Conservation (phyloP, 1,140 invertebrate species). For the Bombus balteatus region DNA sequence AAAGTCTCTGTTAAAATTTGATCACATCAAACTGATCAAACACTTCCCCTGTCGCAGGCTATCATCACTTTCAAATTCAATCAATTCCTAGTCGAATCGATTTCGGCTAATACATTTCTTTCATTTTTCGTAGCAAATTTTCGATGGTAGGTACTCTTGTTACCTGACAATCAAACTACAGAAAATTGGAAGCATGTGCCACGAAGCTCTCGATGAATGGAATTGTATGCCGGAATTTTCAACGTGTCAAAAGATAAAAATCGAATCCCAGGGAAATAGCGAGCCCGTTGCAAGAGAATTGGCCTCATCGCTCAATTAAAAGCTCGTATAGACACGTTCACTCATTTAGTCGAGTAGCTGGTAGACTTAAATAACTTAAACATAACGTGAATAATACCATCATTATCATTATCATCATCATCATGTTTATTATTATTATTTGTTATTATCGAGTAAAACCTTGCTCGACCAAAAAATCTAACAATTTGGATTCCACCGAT, state of each 20-base stretch:
- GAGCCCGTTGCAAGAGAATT: no score
- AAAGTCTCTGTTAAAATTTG: background rate
- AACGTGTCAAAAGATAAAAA: slow-evolving; percentile 42
- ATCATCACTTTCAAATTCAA: background rate
- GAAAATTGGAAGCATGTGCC: background rate
- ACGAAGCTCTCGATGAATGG: background rate
- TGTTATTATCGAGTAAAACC: no score
- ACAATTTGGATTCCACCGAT: background rate
- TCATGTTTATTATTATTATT: no score
- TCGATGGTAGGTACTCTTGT: background rate
- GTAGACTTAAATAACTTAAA: no score
- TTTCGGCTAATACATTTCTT: background rate
- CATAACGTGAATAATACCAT: no score
- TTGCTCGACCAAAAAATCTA: no score
- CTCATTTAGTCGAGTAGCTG: no score
- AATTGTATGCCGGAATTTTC: background rate
- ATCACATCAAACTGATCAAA: no score
- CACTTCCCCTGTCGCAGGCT: background rate
- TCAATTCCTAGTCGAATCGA: background rate
- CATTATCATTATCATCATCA: no score
- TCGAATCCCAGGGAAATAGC: slow-evolving; percentile 5
- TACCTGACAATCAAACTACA: background rate
- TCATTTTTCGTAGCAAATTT: background rate
- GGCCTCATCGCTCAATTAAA: no score
- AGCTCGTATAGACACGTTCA: no score